Evolutionary conservation across 1,140 invertebrate species (phyloP).

Genomic region (Andricus grossulariae): DNA sequence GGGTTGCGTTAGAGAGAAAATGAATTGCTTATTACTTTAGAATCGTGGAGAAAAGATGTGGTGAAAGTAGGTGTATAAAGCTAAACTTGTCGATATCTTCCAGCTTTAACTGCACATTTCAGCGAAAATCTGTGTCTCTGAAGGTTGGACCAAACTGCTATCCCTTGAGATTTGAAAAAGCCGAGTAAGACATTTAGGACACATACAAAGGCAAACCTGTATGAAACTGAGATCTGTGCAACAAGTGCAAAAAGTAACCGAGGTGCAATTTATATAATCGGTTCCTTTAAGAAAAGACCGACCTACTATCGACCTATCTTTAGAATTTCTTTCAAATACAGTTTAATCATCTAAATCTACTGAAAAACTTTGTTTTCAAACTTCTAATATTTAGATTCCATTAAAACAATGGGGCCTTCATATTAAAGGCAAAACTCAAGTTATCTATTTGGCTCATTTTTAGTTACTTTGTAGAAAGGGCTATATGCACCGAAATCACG

Average conservation of each 20-base stretch:
- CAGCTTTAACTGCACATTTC: slow-evolving; percentile 13
- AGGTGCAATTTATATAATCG: slow-evolving; percentile 26
- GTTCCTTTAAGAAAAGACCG: slow-evolving; percentile 18
- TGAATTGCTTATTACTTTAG: not conserved
- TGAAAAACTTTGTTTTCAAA: too few species aligned
- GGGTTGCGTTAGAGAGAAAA: not conserved
- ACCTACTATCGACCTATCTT: not conserved
- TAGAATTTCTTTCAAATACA: not conserved
- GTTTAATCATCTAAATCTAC: not conserved
- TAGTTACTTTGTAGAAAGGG: too few species aligned
- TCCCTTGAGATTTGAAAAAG: slow-evolving; percentile 12
- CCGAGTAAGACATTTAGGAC: slow-evolving; percentile 17
- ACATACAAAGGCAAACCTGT: slow-evolving; percentile 11
- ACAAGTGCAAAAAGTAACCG: slow-evolving; percentile 19
- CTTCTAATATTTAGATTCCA: too few species aligned
- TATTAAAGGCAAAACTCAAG: too few species aligned
- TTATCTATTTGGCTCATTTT: too few species aligned
- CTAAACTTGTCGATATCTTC: not conserved
- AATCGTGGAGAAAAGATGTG: not conserved
- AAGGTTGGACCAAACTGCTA: slow-evolving; percentile 1
- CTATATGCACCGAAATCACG: too few species aligned
- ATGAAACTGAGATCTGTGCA: slow-evolving; percentile 12
- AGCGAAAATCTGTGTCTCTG: not conserved
- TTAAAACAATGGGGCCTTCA: too few species aligned
- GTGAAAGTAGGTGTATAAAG: not conserved